These are phyloP conservation scores for Bradypus variegatus DNA, from an alignment of 2,797 vertebrate genomes.

Conservation along the genomic window DNA sequence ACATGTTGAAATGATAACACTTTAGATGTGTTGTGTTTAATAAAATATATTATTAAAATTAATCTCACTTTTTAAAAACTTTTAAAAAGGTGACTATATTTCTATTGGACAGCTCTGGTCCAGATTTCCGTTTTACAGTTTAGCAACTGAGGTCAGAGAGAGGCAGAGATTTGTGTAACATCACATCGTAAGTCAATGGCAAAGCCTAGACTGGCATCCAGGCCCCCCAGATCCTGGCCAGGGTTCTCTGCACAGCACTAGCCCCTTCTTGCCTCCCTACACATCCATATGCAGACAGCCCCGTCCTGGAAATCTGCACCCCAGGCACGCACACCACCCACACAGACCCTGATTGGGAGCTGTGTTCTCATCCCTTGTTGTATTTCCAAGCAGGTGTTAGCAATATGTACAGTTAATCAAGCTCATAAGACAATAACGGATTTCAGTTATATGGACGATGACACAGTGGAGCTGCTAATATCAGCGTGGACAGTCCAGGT, in stretches of 20 bases:
- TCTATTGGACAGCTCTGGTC: accelerated
- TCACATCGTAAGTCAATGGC: accelerated
- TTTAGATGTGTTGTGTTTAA: neutral
- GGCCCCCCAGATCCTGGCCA: neutral
- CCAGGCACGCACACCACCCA: neutral
- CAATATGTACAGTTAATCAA: conserved; percentile 33
- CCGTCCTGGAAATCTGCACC: neutral
- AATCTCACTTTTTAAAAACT: neutral
- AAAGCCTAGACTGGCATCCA: neutral
- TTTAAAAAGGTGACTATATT: neutral
- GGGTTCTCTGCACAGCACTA: neutral
- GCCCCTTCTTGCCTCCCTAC: too few relatives aligned
- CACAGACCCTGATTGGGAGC: conserved; percentile 2
- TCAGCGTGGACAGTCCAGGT: neutral
- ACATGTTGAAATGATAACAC: neutral
- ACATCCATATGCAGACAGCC: neutral
- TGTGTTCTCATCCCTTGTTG: neutral
- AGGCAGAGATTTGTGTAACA: neutral
- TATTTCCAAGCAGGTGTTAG: conserved; percentile 47
- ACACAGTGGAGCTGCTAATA: neutral
- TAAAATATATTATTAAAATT: neutral
- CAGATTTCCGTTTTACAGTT: neutral
- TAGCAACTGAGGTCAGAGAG: neutral
- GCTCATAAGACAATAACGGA: conserved; percentile 13
- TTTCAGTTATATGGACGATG: neutral